These are phyloP conservation scores for Sebastiscus albofasciatus DNA, from an alignment of 2,797 vertebrate species.

Conservation along the genomic window DNA sequence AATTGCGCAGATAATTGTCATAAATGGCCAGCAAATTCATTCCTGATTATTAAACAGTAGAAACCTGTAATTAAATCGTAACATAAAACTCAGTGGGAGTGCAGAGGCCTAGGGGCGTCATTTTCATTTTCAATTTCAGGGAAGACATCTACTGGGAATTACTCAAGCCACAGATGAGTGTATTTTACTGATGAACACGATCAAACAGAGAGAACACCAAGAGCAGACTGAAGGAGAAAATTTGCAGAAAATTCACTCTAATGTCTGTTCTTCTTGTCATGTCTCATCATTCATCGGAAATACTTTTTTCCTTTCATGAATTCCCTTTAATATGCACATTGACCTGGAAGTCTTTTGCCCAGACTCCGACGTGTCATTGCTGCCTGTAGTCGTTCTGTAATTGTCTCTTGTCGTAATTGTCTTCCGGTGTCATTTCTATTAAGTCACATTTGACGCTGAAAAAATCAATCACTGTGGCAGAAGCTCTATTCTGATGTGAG, in stretches of 20 bases:
- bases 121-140: constrained; percentile 34
- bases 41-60: constrained; percentile 18
- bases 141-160: constrained; percentile 13
- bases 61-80: constrained; percentile 21
- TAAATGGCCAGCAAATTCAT: constrained; percentile 2
- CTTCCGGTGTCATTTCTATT: background rate
- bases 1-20: background rate
- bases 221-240: background rate
- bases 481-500: background rate
- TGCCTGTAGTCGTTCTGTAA: background rate
- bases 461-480: background rate
- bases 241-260: background rate
- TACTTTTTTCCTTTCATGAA: background rate
- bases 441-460: background rate
- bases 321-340: background rate
- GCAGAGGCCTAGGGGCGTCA: background rate
- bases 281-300: background rate
- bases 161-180: background rate
- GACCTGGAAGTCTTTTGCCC: background rate
- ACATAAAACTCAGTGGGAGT: constrained; percentile 18
- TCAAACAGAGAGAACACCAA: constrained; percentile 3
- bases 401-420: background rate
- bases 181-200: constrained; percentile 18
- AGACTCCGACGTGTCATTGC: background rate
- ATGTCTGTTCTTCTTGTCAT: background rate